These are phyloP conservation scores for Porites rus DNA, from an alignment of 92 coral and sea anemone genomes.

Conservation along the genomic window DNA sequence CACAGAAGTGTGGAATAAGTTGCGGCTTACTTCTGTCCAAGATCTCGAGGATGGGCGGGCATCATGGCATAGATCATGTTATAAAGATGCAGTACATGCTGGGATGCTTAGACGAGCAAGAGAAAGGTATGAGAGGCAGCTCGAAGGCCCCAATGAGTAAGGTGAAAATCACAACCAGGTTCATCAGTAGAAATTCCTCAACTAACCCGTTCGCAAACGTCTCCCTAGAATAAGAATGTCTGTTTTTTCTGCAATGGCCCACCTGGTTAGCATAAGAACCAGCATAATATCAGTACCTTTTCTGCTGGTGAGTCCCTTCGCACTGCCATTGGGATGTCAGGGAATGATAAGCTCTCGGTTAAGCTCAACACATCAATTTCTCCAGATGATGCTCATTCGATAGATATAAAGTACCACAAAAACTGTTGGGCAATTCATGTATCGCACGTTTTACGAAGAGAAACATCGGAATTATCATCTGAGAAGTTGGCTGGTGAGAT, in stretches of 20 bases:
- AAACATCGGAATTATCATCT: slow-evolving; percentile 30
- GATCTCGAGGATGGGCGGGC: slow-evolving; percentile 55
- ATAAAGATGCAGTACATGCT: slow-evolving; percentile 74
- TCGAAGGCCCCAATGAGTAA: slow-evolving; percentile 65
- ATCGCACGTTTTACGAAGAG: slow-evolving; percentile 49
- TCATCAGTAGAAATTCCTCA: slow-evolving; percentile 44
- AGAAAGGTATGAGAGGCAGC: slow-evolving; percentile 71
- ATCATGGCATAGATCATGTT: slow-evolving; percentile 78
- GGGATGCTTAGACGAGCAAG: slow-evolving; percentile 69
- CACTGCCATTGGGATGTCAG: slow-evolving; percentile 44
- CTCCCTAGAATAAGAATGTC: slow-evolving; percentile 62
- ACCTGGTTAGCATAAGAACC: slow-evolving; percentile 49
- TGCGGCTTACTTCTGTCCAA: slow-evolving; percentile 19
- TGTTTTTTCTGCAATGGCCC: slow-evolving; percentile 73
- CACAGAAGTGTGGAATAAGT: too few relatives aligned
- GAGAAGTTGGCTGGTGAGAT: slow-evolving; percentile 48
- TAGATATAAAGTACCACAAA: slow-evolving; percentile 49
- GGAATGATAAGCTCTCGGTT: slow-evolving; percentile 62
- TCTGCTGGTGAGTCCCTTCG: slow-evolving; percentile 69
- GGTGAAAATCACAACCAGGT: slow-evolving; percentile 56
- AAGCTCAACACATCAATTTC: slow-evolving; percentile 63
- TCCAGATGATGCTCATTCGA: slow-evolving; percentile 69
- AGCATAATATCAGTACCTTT: slow-evolving; percentile 50
- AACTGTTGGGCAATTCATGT: slow-evolving; percentile 71
- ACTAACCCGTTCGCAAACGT: slow-evolving; percentile 70